These are phyloP conservation scores for Capitella teleta DNA, from an alignment of 1,140 invertebrate genomes.

Conservation along the genomic window DNA sequence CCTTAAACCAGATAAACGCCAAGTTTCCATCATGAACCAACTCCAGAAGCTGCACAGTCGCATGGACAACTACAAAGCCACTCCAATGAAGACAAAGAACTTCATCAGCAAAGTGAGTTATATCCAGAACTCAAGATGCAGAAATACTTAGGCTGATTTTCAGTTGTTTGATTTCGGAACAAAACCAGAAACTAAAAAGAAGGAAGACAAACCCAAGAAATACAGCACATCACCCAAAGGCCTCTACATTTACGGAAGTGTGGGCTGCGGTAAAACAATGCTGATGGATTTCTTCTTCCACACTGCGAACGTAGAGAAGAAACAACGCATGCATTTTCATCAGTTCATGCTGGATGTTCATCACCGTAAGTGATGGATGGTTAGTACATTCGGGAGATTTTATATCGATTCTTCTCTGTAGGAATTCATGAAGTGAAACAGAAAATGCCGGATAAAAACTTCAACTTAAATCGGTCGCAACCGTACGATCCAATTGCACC, in stretches of 20 bases:
- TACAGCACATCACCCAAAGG: constrained; percentile 26
- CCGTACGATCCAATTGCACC: constrained; percentile 85
- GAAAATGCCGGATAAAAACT: constrained; percentile 19
- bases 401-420: constrained; percentile 14
- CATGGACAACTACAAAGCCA: no score
- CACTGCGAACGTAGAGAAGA: constrained; percentile 52
- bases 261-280: constrained; percentile 70
- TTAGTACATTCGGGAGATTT: background rate
- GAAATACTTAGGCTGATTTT: no score
- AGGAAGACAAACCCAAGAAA: constrained; percentile 4
- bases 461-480: constrained; percentile 20
- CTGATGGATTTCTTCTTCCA: constrained; percentile 96
- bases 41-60: no score
- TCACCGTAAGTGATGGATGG: constrained; percentile 38
- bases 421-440: constrained; percentile 42
- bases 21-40: no score
- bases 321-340: constrained; percentile 87
- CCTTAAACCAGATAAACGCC: no score
- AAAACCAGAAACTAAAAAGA: no score
- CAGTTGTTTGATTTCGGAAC: no score
- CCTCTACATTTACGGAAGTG: constrained; percentile 48
- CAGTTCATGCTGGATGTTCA: constrained; percentile 97
- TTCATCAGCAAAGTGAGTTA: no score
- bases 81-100: no score
- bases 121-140: no score